Conservation (phyloP, 1,140 invertebrate genomes). For the Drosophila nigrodunni region DNA sequence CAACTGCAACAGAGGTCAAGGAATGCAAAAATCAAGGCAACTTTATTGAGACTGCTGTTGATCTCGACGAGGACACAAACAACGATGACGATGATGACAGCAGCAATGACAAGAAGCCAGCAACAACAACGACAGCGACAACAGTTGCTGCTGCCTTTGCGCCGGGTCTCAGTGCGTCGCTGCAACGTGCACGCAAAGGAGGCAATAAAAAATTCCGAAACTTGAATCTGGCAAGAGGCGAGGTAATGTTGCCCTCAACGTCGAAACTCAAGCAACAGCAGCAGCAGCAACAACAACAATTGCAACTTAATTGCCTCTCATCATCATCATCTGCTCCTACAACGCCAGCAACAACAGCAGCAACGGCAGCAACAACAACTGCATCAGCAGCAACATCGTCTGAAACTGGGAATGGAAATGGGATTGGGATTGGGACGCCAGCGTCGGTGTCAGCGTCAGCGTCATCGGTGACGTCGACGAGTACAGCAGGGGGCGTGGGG, state of each 20-base stretch:
- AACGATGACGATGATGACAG: constrained; percentile 62
- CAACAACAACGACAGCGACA: constrained; percentile 15
- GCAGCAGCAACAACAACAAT: constrained; percentile 67
- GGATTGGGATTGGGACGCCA: constrained; percentile 17
- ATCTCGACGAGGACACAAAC: constrained; percentile 29
- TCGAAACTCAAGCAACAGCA: constrained; percentile 75
- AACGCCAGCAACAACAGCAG: constrained; percentile 22
- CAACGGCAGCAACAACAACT: constrained; percentile 10
- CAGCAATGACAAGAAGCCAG: constrained; percentile 43
- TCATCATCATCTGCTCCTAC: constrained; percentile 38
- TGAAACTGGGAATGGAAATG: constrained; percentile 12
- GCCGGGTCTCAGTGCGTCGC: constrained; percentile 45
- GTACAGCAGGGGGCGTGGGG: constrained; percentile 24
- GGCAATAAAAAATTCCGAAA: constrained; percentile 83
- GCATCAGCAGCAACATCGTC: constrained; percentile 8
- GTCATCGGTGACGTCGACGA: constrained; percentile 19
- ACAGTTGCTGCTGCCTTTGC: constrained; percentile 40
- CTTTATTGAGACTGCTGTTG: constrained; percentile 19
- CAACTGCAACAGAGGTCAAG: constrained; percentile 30
- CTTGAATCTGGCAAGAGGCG: constrained; percentile 77
- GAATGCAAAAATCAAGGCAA: constrained; percentile 52
- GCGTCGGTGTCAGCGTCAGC: constrained; percentile 1
- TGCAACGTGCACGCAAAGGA: constrained; percentile 69
- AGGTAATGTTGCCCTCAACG: constrained; percentile 81
- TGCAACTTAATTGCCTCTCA: constrained; percentile 68